These are phyloP conservation scores for Corydoras sp. DNA, from an alignment of 2,113 vertebrate species.

Conservation along the genomic window DNA sequence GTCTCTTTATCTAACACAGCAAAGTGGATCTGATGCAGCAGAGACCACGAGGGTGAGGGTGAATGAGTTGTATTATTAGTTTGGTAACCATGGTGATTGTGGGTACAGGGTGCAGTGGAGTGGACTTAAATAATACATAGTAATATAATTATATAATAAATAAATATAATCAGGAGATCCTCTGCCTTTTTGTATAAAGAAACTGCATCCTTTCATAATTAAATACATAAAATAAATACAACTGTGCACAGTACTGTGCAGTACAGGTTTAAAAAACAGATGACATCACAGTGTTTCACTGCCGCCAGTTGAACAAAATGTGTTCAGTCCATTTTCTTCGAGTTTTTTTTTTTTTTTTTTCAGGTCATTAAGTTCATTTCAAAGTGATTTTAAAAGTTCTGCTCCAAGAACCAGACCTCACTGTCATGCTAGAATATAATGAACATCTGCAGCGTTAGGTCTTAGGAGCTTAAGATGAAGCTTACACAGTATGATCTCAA, in stretches of 20 bases:
- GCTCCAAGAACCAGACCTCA: conserved; percentile 12
- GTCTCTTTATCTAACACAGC: not conserved
- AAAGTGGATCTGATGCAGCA: not conserved
- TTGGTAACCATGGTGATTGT: conserved; percentile 62
- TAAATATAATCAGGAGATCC: conserved; percentile 6
- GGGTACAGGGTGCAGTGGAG: conserved; percentile 57
- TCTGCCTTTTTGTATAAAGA: not conserved
- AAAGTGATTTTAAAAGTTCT: conserved; percentile 6
- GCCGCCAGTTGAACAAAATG: conserved; percentile 14
- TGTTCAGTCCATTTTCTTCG: not conserved
- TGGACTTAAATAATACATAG: conserved; percentile 30
- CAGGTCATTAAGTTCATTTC: conserved; percentile 1
- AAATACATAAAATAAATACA: no score
- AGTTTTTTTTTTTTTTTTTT: not conserved
- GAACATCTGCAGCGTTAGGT: not conserved
- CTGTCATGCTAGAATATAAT: conserved; percentile 3
- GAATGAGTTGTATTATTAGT: conserved; percentile 46
- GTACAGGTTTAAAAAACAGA: not conserved
- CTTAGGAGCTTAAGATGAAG: no score
- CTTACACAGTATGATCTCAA: not conserved
- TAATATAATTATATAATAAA: no score
- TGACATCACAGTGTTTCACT: not conserved
- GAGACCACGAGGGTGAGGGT: conserved; percentile 26
- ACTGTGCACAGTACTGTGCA: not conserved
- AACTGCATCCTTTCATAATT: no score